These are phyloP conservation scores for Tretioscincus oriximinensis DNA, from an alignment of 2,113 vertebrate genomes.

Conservation along the genomic window DNA sequence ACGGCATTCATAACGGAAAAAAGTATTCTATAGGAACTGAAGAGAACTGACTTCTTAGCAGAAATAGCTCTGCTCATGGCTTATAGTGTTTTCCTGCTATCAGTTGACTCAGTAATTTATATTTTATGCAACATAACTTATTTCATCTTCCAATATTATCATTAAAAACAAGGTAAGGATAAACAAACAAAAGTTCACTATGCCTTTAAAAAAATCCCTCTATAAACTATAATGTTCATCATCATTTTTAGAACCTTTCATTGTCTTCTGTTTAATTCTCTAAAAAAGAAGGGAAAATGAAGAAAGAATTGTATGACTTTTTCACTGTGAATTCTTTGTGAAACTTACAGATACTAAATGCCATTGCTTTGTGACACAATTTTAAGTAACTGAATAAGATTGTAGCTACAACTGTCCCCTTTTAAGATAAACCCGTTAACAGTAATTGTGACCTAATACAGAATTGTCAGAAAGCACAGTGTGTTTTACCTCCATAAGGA, in stretches of 20 bases:
- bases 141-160: not conserved
- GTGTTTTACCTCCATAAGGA: conserved; percentile 62
- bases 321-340: conserved; percentile 31
- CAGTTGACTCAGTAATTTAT: not conserved
- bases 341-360: conserved; percentile 40
- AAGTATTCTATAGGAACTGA: not conserved
- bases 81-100: not conserved
- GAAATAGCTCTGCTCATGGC: not conserved
- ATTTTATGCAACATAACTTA: not conserved
- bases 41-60: not conserved
- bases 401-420: conserved; percentile 59
- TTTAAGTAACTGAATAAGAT: conserved; percentile 58
- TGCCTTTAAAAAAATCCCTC: not conserved
- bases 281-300: not conserved
- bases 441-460: conserved; percentile 59
- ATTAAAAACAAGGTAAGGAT: not conserved
- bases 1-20: not conserved
- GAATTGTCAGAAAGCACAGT: conserved; percentile 69
- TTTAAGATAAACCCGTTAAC: conserved; percentile 61
- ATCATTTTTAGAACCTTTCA: conserved; percentile 22
- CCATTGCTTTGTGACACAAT: conserved; percentile 52
- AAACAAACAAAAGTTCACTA: not conserved
- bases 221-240: conserved; percentile 22
- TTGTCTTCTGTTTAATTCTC: conserved; percentile 17
- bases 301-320: conserved; percentile 19